Conservation (phyloP, 2,797 vertebrate species). For the Neosilurus mollespiculum region DNA sequence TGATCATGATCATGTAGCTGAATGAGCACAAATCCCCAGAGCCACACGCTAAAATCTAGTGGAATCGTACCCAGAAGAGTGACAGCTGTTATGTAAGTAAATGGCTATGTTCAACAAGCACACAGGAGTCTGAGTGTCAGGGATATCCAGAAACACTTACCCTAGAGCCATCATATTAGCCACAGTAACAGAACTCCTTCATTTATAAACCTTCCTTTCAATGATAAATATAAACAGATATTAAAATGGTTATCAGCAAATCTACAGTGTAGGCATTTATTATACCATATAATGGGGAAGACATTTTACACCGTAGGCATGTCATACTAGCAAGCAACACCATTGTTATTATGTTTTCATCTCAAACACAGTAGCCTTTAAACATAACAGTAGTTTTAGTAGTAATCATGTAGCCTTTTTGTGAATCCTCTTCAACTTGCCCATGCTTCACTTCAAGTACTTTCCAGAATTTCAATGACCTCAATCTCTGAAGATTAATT, state of each 20-base stretch:
- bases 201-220: background rate
- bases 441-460: background rate
- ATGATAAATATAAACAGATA: background rate
- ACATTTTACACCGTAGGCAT: background rate
- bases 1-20: no score
- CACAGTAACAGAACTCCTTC: no score
- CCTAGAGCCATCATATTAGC: background rate
- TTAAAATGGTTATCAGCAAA: background rate
- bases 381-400: no score
- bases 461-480: conserved; percentile 21
- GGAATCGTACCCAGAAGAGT: background rate
- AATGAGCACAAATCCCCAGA: background rate
- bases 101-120: background rate
- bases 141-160: background rate
- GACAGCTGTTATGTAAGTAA: background rate
- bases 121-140: background rate
- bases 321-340: background rate
- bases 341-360: background rate
- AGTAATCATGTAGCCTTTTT: background rate
- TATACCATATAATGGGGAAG: background rate
- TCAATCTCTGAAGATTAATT: conserved; percentile 60
- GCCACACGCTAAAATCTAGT: background rate
- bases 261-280: background rate
- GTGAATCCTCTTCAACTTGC: background rate
- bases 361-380: background rate